A percentile compares a stretch with the other conserved stretches of the same genome.
These are phyloP conservation scores for Monopis laevigella DNA, from an alignment of 2,888 invertebrate species.

Conservation along the genomic window DNA sequence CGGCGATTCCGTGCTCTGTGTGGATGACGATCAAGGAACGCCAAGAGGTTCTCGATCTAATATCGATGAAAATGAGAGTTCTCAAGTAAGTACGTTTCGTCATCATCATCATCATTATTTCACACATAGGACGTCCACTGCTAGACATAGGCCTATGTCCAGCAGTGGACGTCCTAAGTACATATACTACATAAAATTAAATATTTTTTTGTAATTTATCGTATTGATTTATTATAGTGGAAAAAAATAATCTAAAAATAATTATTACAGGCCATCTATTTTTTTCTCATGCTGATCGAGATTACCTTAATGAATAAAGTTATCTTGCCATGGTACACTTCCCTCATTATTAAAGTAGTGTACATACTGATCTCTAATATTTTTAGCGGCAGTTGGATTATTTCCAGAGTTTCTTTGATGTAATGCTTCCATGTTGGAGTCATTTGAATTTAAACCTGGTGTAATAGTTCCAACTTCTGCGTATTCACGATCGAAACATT, in stretches of 20 bases:
- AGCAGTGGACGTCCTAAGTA: too few relatives aligned
- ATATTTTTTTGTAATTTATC: too few relatives aligned
- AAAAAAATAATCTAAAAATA: not conserved
- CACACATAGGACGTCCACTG: too few relatives aligned
- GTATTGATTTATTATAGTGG: not conserved
- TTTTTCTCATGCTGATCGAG: too few relatives aligned
- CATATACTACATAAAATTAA: too few relatives aligned
- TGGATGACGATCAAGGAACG: too few relatives aligned
- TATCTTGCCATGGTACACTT: slow-evolving; percentile 14
- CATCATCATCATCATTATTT: too few relatives aligned
- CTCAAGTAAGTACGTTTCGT: too few relatives aligned
- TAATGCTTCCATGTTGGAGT: not conserved
- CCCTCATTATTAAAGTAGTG: slow-evolving; percentile 14
- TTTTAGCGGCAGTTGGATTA: not conserved
- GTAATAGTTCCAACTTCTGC: slow-evolving; percentile 3
- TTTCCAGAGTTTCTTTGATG: not conserved
- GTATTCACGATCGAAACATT: slow-evolving; percentile 12
- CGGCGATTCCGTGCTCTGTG: too few relatives aligned
- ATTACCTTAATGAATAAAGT: not conserved
- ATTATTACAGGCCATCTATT: not conserved
- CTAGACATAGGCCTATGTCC: too few relatives aligned
- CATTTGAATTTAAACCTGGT: not conserved
- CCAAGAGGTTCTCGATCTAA: too few relatives aligned
- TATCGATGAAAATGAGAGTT: too few relatives aligned
- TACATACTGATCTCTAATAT: slow-evolving; percentile 9